A percentile compares a stretch with the other conserved stretches of the same genome.
Conservation (phyloP, 2,888 invertebrate genomes). For the Biston betularia region DNA sequence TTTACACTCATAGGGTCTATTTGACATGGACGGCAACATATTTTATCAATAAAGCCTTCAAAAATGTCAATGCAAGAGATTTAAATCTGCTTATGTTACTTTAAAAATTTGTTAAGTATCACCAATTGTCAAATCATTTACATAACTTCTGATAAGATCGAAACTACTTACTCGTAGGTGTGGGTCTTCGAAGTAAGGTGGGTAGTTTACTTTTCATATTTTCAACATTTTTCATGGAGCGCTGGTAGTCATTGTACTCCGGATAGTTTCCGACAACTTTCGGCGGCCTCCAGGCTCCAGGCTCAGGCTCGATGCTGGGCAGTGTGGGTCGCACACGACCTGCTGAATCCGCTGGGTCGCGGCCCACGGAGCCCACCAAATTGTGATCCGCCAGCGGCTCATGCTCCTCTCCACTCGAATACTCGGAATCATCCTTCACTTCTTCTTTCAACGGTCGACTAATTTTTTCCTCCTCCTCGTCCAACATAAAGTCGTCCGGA, state of each 20-base stretch:
- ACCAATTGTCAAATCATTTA: too few relatives aligned
- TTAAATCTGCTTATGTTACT: too few relatives aligned
- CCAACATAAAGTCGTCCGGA: neutral
- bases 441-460: neutral
- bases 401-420: constrained; percentile 3
- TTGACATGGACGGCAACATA: too few relatives aligned
- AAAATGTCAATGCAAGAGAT: too few relatives aligned
- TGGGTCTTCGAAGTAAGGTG: constrained; percentile 54
- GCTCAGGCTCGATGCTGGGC: neutral
- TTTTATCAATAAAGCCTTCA: too few relatives aligned
- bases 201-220: constrained; percentile 67
- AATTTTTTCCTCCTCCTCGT: constrained; percentile 6
- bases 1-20: too few relatives aligned
- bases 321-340: neutral
- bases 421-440: constrained; percentile 1
- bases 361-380: neutral
- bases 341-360: neutral
- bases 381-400: neutral
- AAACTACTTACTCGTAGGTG: constrained; percentile 56
- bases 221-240: constrained; percentile 69
- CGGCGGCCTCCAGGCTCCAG: constrained; percentile 18
- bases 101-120: too few relatives aligned
- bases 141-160: neutral
- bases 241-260: constrained; percentile 71
- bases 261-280: constrained; percentile 47